Evolutionary conservation across 2,797 vertebrate species (phyloP).

Genomic region (Antrozous pallidus): DNA sequence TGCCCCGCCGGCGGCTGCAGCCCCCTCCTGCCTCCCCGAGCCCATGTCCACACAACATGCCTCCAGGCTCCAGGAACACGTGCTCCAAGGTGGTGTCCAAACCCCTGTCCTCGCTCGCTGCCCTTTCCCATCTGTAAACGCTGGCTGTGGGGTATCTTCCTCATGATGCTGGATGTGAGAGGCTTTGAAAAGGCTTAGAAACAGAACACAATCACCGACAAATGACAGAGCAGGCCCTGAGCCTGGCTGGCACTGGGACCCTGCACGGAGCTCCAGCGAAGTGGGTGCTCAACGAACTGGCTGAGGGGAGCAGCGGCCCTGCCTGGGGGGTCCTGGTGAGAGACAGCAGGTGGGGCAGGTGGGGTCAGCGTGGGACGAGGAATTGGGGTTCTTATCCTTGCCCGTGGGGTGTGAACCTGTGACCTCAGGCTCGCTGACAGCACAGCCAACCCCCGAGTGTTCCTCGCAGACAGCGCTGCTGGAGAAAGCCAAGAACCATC

Average conservation of each 20-base stretch:
- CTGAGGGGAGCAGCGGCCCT: neutral
- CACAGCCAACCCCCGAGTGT: neutral
- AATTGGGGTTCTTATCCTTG: neutral
- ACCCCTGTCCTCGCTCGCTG: constrained; percentile 31
- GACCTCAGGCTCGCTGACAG: neutral
- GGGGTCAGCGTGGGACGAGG: neutral
- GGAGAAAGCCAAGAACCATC: constrained; percentile 67
- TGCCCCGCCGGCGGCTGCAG: accelerated
- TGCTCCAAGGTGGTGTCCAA: neutral
- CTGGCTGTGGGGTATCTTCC: neutral
- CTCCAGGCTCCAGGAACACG: neutral
- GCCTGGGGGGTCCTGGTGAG: neutral
- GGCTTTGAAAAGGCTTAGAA: neutral
- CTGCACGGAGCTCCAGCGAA: neutral
- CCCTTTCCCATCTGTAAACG: constrained; percentile 57
- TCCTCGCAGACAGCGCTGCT: constrained; percentile 24
- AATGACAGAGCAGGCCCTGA: neutral
- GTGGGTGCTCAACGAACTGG: neutral
- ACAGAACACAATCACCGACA: neutral
- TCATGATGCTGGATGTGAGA: constrained; percentile 19
- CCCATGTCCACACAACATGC: neutral
- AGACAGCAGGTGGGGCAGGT: neutral
- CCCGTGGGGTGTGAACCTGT: neutral
- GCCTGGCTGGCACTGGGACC: neutral
- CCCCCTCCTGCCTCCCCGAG: too few species aligned